phyloP scores from a whole-genome alignment of 1,140 invertebrate species.

The Atta colombica region DNA sequence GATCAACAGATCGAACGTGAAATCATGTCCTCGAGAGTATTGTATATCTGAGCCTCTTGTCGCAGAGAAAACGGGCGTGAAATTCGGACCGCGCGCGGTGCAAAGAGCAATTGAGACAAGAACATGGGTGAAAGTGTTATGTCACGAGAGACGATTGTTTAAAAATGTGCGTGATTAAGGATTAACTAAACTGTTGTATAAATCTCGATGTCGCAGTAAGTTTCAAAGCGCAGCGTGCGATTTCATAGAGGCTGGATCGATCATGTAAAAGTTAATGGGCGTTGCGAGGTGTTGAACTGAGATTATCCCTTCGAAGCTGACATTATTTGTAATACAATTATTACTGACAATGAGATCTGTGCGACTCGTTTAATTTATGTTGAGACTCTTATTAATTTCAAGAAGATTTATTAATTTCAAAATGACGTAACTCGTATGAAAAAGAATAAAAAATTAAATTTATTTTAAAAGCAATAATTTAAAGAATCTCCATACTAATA shows the following conservation, averaged over 20 bases:
- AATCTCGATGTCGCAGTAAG: neutral
- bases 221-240: neutral
- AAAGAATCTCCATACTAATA: too few species aligned
- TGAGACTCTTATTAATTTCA: too few species aligned
- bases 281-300: neutral
- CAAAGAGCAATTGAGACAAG: constrained; percentile 40
- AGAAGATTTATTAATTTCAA: too few species aligned
- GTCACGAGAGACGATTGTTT: constrained; percentile 61
- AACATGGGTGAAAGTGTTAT: constrained; percentile 64
- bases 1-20: constrained; percentile 65
- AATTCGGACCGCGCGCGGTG: constrained; percentile 52
- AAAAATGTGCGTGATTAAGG: constrained; percentile 51
- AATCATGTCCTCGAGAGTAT: constrained; percentile 64
- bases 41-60: neutral
- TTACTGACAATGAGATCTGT: too few species aligned
- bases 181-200: neutral
- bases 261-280: neutral
- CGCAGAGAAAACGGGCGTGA: constrained; percentile 64
- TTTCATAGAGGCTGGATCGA: constrained; percentile 38
- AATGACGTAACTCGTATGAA: too few species aligned
- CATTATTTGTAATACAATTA: too few species aligned
- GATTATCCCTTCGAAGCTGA: too few species aligned
- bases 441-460: too few species aligned
- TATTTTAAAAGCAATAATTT: too few species aligned
- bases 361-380: too few species aligned